phyloP scores from a whole-genome alignment of 2,888 invertebrate species.

The Resseliella maxima region DNA sequence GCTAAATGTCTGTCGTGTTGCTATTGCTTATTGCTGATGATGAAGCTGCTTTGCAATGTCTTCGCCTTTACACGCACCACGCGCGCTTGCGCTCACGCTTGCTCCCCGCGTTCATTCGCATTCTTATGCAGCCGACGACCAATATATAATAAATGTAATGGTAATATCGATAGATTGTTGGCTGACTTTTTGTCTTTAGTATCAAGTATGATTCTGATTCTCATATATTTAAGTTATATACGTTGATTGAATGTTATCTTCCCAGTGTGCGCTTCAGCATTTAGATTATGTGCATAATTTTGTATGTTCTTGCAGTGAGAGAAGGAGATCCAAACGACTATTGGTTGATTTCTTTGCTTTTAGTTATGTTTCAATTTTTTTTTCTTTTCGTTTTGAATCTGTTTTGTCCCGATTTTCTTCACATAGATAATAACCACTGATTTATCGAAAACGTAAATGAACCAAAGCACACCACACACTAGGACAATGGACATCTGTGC shows the following conservation, averaged over 20 bases:
- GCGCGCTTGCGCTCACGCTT: neutral
- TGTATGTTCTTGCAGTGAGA: neutral
- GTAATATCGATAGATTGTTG: constrained; percentile 17
- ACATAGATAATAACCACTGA: constrained; percentile 48
- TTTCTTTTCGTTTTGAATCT: neutral
- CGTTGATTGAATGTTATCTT: neutral
- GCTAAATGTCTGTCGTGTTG: constrained; percentile 13
- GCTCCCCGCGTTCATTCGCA: neutral
- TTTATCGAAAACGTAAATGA: constrained; percentile 44
- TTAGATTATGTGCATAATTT: constrained; percentile 53
- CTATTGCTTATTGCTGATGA: neutral
- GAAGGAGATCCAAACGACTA: neutral
- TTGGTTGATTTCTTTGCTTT: neutral
- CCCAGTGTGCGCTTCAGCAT: constrained; percentile 35
- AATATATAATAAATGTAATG: constrained; percentile 51
- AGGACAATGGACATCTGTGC: constrained; percentile 43
- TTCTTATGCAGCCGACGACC: neutral
- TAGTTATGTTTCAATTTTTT: neutral
- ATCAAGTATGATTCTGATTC: neutral
- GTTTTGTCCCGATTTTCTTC: neutral
- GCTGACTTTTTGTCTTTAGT: neutral
- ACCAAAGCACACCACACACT: constrained; percentile 8
- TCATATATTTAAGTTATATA: neutral
- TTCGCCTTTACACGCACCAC: neutral
- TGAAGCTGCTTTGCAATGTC: neutral